Evolutionary conservation across 1,140 invertebrate genomes (phyloP).

Genomic region (Lethocerus indicus): DNA sequence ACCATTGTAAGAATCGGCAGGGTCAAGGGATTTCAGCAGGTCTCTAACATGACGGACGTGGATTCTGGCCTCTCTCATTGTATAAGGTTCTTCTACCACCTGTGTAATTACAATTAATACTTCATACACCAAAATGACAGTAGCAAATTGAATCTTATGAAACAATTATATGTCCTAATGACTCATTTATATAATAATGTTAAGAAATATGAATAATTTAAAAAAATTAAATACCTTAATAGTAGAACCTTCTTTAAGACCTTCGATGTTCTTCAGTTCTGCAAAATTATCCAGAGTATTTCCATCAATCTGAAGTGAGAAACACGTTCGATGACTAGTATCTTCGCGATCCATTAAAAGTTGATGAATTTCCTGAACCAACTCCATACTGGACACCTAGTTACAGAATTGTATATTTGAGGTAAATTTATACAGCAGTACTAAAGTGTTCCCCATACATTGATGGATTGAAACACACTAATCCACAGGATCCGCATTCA

Average conservation of each 20-base stretch:
- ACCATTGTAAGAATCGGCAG: conserved; percentile 86
- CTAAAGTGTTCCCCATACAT: too few species aligned
- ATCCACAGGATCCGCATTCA: too few species aligned
- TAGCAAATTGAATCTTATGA: neutral
- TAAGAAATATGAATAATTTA: neutral
- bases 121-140: conserved; percentile 2
- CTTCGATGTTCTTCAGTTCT: conserved; percentile 91
- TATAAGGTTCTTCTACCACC: conserved; percentile 90
- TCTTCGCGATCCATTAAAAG: conserved; percentile 95
- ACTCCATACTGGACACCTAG: conserved; percentile 91
- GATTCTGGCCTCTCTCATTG: conserved; percentile 90
- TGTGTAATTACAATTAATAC: conserved; percentile 15
- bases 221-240: conserved; percentile 54
- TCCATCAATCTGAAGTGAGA: conserved; percentile 88
- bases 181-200: neutral
- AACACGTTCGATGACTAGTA: conserved; percentile 94
- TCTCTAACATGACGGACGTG: conserved; percentile 94
- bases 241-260: conserved; percentile 83
- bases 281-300: conserved; percentile 93
- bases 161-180: neutral
- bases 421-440: too few species aligned
- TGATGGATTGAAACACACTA: too few species aligned
- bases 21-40: conserved; percentile 83
- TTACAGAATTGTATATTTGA: too few species aligned
- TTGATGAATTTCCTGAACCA: conserved; percentile 98